These are phyloP conservation scores for Patella vulgata DNA, from an alignment of 1,140 invertebrate species.

Conservation along the genomic window DNA sequence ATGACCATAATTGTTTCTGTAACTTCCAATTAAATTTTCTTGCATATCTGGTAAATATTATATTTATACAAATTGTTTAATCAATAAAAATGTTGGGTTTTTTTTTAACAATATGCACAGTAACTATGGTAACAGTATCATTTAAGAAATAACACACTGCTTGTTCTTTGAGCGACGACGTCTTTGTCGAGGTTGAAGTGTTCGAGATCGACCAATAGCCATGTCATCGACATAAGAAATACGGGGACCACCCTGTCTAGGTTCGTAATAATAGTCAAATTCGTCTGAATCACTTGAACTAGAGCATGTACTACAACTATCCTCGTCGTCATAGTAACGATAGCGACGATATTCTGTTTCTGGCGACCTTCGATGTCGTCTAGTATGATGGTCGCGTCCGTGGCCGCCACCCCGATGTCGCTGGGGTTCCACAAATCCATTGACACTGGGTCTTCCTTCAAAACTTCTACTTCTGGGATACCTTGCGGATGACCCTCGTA, in stretches of 20 bases:
- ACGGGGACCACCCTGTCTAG: conserved; percentile 30
- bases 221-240: conserved; percentile 63
- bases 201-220: conserved; percentile 42
- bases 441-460: conserved; percentile 45
- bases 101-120: too few species aligned
- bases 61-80: too few species aligned
- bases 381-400: background rate
- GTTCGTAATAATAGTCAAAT: conserved; percentile 51
- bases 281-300: conserved; percentile 59
- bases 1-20: too few species aligned
- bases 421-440: background rate
- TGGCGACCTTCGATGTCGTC: background rate
- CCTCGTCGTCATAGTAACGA: conserved; percentile 38
- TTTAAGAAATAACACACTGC: conserved; percentile 54
- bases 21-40: too few species aligned
- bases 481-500: conserved; percentile 14
- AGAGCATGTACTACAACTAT: conserved; percentile 60
- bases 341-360: background rate
- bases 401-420: background rate
- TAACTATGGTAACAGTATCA: too few species aligned
- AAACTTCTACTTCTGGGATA: conserved; percentile 60
- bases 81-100: too few species aligned
- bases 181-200: conserved; percentile 31
- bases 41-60: too few species aligned
- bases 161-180: conserved; percentile 51